Conservation (phyloP, 2,888 invertebrate species). For the Euclidia mi region DNA sequence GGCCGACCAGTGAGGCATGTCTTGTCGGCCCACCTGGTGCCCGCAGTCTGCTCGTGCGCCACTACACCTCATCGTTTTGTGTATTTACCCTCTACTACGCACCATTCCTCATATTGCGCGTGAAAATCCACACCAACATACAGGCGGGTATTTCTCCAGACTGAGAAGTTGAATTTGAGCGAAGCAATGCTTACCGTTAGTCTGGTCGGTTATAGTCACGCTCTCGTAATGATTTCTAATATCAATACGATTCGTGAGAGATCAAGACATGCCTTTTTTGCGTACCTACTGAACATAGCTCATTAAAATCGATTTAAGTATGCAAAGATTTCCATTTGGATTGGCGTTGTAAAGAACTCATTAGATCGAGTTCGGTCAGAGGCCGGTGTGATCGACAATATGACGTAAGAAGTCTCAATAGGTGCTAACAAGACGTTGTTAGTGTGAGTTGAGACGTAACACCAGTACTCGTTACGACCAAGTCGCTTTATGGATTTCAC, state of each 20-base stretch:
- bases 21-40: conserved; percentile 58
- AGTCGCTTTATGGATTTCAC: conserved; percentile 74
- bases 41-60: conserved; percentile 35
- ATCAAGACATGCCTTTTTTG: conserved; percentile 67
- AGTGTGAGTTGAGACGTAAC: conserved; percentile 59
- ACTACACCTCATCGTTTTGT: conserved; percentile 50
- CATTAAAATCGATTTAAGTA: conserved; percentile 75
- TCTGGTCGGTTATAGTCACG: conserved; percentile 59
- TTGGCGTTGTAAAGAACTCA: conserved; percentile 74
- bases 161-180: conserved; percentile 45
- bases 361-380: conserved; percentile 73
- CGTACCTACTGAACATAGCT: conserved; percentile 59
- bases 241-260: conserved; percentile 71
- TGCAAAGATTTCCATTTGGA: conserved; percentile 69
- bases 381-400: conserved; percentile 66
- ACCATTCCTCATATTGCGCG: conserved; percentile 28
- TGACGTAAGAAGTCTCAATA: conserved; percentile 78
- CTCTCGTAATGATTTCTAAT: conserved; percentile 73
- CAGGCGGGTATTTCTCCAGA: conserved; percentile 26
- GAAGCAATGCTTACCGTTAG: conserved; percentile 55
- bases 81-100: conserved; percentile 24
- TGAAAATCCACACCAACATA: conserved; percentile 24
- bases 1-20: conserved; percentile 64
- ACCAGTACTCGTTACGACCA: conserved; percentile 60
- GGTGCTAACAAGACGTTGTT: conserved; percentile 81